Evolutionary conservation across 2,113 vertebrate genomes (phyloP), one percentile per base, ranked within the genome.

Genomic region (Melanotaenia duboulayi): DNA sequence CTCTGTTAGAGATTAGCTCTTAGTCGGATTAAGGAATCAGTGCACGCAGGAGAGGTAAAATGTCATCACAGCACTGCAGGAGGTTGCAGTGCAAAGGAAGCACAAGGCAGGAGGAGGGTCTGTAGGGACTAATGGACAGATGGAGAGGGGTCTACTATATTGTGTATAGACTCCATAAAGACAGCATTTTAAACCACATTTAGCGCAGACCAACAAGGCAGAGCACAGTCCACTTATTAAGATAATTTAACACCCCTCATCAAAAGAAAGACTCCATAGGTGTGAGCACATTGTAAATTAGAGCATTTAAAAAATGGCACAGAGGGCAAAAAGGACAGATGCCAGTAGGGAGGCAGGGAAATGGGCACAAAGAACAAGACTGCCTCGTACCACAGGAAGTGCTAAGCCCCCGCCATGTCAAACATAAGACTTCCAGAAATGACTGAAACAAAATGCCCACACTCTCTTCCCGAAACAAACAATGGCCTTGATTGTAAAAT

Each of bases 351-450:
- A 77, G 56, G 76, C 59, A 51, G 66, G 59, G 65, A 76, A 82
- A 42, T 75, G 70, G 77, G 76, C 71, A 82, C 65, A 49, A 73
- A 78, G 72, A 81, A 82, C 76, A 81, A 82, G 78, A 37, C 74
- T 12, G 50, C 78, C 56, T 82, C 79, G 70, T 80, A 83, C 62
- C 72, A 74, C 80, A 93, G 90, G 90, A 92, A 90, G 88, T 82
- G 57, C 82, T 79, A 74, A 88, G 83, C 87, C 82, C 81, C 89
- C 82, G 77, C 89, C 82, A 94, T 94, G 95, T 95, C 92, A 95
- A 95, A 93, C 93, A 92, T 90, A 93, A 85, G 94, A 93, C 94
- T 96, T 96, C 93, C 94, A 95, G 92, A 96, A 97, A 96, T 95
- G 94, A 96, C 93, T 95, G 95, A 96, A 96, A 94, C 93, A 94